A percentile compares a stretch with the other conserved stretches of the same genome.
Evolutionary conservation across 2,797 vertebrate genomes (phyloP).

Genomic region (Hyperoplus immaculatus): DNA sequence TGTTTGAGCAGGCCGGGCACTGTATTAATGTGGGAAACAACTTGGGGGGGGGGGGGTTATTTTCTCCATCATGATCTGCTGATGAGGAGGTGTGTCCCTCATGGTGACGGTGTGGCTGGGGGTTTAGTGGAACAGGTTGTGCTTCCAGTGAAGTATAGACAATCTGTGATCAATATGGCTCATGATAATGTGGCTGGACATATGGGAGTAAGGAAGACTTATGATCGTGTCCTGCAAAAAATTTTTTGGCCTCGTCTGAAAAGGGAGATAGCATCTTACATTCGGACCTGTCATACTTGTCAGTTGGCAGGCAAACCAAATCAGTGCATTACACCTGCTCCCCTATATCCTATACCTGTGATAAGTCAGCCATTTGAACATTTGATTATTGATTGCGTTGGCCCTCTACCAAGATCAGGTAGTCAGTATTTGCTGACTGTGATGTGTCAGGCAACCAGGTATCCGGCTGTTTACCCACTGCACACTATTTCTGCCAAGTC

Average conservation of each 20-base stretch:
- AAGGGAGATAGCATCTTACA: neutral
- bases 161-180: neutral
- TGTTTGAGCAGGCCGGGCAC: neutral
- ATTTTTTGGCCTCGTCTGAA: neutral
- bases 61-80: neutral
- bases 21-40: neutral
- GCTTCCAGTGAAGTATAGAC: neutral
- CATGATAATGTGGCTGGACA: neutral
- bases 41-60: neutral
- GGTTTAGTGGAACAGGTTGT: neutral
- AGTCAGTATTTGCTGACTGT: neutral
- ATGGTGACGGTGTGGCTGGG: neutral
- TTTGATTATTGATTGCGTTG: neutral
- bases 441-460: neutral
- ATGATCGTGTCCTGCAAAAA: too few species aligned
- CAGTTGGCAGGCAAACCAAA: neutral
- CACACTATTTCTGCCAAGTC: neutral
- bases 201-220: neutral
- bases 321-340: neutral
- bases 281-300: neutral
- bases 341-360: neutral
- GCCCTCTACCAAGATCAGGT: neutral
- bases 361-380: neutral
- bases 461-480: neutral
- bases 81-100: neutral